Base-by-base conservation (phyloP, 2,888 invertebrate species). In the Ischnus inquisitorius region DNA sequence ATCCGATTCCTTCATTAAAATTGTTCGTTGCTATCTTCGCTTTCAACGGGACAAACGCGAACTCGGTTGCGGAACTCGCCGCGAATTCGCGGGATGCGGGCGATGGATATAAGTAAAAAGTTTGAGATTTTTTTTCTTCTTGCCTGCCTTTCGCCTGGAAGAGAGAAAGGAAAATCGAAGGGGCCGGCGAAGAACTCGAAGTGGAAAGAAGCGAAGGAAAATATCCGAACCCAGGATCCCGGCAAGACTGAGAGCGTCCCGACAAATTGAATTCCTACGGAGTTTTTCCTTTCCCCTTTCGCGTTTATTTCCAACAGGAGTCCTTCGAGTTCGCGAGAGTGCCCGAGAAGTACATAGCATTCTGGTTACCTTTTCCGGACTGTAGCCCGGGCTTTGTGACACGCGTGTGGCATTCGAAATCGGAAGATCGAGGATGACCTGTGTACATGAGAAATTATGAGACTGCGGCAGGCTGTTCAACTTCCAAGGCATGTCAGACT, bases 181-280 rank as follows among this genome's bases (percentile, higher is more conserved):
- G 8, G 6, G 34, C 34, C 5, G 19, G 19, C 46, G 48, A 22
- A 68, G 22, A 60, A 60, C 19, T 34, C 3, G 19, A 57, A 69
- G 19, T 25, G 46, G 54, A 48, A 57, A 19, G 48, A 19, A 43
- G 67, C 39, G 72, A 25, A 22, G 22, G 39, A 75, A 34, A 41
- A 60, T 39, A 43, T 68, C 41, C 34, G 41, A 65, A 46, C 5
- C 34, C 65, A 62, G 65, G 71, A 34, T 67, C 8, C 12, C 12
- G 46, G 34, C 64, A 65, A 72, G 72, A 62, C 75, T 71, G 60
- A 67, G 79, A 34, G 71, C 64, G 79, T 79, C 76, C 72, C 43
- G 79, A 71, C 76, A 79, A 83, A 83, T 83, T 83, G 60, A 83
- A 72, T 83, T 83, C 83, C 57, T 79, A 41, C 83, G 34, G 67